Evolutionary conservation across 1,140 invertebrate species (phyloP), one percentile per base, ranked within the genome.

Genomic region (Drosophila bocqueti): DNA sequence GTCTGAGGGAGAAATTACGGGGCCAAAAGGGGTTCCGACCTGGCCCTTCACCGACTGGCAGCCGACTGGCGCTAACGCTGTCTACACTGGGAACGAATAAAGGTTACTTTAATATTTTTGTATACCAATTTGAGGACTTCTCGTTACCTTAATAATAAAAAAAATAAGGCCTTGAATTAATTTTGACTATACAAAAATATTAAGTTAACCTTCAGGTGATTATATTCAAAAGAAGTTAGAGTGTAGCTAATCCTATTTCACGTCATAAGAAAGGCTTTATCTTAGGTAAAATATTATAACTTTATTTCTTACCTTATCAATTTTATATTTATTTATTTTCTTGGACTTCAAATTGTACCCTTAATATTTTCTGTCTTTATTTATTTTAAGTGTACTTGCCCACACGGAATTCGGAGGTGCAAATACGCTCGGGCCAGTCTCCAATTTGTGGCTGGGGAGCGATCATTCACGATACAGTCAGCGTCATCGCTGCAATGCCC

Each of bases 381-480:
- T 8, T 31, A 18, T 40, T 46, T 73, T 13, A 36, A 38, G 40
- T 64, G 52, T 52, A 50, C 52, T 64, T 82, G 87, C 83, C 85
- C 87, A 91, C 87, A 91, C 87, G 83, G 87, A 91, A 91, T 91
- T 91, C 83, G 68, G 83, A 91, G 87, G 87, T 91, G 87, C 87
- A 91, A 91, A 91, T 91, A 91, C 87, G 87, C 79, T 87, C 77
- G 63, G 81, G 47, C 87, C 83, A 76, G 83, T 81, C 87, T 87
- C 81, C 83, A 91, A 91, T 91, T 91, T 91, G 77, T 81, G 87
- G 87, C 83, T 81, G 78, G 68, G 66, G 60, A 76, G 83, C 90
- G 87, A 91, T 91, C 78, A 91, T 89, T 89, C 85, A 89, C 83
- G 79, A 67, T 55, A 62, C 54, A 57, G 54, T 57, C 54, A 26